phyloP scores from a whole-genome alignment of 1,140 invertebrate species.

The Eriosoma lanigerum region DNA sequence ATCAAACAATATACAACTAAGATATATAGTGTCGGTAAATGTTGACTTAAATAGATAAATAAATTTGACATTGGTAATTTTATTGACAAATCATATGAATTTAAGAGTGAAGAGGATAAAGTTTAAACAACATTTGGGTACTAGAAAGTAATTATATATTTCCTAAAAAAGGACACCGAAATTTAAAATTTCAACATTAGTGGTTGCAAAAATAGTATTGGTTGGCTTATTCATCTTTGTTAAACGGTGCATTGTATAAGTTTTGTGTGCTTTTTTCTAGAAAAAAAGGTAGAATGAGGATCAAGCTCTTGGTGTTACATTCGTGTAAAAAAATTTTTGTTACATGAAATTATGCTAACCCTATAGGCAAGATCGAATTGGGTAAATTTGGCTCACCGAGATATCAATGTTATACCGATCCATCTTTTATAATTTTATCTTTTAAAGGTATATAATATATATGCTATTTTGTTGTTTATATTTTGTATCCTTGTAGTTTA shows the following conservation, averaged over 20 bases:
- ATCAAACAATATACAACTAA: no score
- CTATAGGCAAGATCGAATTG: no score
- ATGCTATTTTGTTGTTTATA: no score
- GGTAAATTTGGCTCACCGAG: no score
- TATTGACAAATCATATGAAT: slow-evolving; percentile 13
- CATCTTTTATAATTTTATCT: no score
- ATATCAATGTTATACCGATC: no score
- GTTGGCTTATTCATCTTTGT: slow-evolving; percentile 21
- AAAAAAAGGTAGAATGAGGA: slow-evolving; percentile 12
- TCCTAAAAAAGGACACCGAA: slow-evolving; percentile 2
- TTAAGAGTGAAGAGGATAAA: slow-evolving; percentile 16
- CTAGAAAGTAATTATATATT: slow-evolving; percentile 11
- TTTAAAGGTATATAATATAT: no score
- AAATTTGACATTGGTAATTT: slow-evolving; percentile 16
- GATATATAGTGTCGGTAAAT: no score
- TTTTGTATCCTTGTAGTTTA: no score
- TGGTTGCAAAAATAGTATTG: slow-evolving; percentile 18
- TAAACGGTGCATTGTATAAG: slow-evolving; percentile 21
- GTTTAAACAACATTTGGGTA: slow-evolving; percentile 15
- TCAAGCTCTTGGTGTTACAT: slow-evolving; percentile 6
- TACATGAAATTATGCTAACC: no score
- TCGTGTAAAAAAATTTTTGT: no score
- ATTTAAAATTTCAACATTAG: slow-evolving; percentile 13
- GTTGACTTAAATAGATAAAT: no score
- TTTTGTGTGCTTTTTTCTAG: slow-evolving; percentile 16